These are phyloP conservation scores for Plectrocnemia conspersa DNA, from an alignment of 1,140 invertebrate species.

Conservation along the genomic window DNA sequence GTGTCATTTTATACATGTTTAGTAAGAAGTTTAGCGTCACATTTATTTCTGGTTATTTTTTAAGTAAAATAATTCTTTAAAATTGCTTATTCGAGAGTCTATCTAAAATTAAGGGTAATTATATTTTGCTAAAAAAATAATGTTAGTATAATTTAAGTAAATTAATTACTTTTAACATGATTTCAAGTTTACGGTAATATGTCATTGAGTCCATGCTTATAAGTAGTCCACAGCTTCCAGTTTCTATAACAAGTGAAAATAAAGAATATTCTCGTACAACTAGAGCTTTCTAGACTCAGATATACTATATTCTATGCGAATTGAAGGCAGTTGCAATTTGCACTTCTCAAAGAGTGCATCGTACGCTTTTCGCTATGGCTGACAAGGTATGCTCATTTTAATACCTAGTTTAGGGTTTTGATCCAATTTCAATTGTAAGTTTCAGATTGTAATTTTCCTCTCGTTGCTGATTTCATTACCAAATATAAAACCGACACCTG, in stretches of 20 bases:
- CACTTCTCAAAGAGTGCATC: conserved; percentile 5
- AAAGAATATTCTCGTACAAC: conserved; percentile 13
- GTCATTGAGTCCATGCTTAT: too few species aligned
- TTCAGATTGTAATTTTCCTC: not conserved
- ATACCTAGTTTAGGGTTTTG: not conserved
- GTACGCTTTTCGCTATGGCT: not conserved
- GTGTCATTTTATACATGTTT: too few species aligned
- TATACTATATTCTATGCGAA: not conserved
- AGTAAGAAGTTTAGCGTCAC: not conserved
- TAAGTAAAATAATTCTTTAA: not conserved
- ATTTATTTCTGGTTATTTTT: not conserved
- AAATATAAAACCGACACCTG: too few species aligned
- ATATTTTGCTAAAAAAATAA: too few species aligned
- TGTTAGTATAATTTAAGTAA: too few species aligned
- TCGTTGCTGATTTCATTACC: not conserved
- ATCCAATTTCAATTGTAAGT: conserved; percentile 1
- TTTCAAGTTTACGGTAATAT: too few species aligned
- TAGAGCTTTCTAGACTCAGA: conserved; percentile 13
- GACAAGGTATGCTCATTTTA: not conserved
- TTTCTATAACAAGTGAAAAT: conserved; percentile 25
- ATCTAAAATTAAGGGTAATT: not conserved
- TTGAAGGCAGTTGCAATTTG: conserved; percentile 22
- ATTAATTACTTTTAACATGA: too few species aligned
- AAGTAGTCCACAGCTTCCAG: conserved; percentile 21
- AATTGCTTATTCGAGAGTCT: not conserved